Evolutionary conservation across 2,113 vertebrate species (phyloP), one percentile per base, ranked within the genome.

Genomic region (Phasianus colchicus): DNA sequence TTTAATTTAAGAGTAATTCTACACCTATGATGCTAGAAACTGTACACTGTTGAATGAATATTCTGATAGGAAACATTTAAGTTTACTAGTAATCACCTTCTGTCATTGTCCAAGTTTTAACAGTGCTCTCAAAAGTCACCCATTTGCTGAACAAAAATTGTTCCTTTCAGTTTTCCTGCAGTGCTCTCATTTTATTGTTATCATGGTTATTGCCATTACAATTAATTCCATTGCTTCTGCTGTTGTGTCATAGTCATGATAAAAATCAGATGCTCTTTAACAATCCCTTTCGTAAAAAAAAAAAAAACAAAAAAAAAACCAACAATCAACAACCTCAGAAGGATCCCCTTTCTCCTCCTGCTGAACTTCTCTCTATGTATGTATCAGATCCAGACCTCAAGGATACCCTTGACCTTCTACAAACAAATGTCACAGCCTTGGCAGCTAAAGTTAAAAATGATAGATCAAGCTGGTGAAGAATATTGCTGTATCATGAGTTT

Each of bases 221-320:
- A 89, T 89, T 95, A 92, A 70, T 86, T 70, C 79, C 67, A 85
- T 65, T 79, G 60, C 50, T 96, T 90, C 81, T 85, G 63, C 81
- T 83, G 61, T 69, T 95, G 43, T 92, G 69, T 61, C 87, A 79
- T 20, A 90, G 48, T 75, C 74, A 64, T 54, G 71, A 67, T 73
- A 92, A 88, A 95, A 94, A 84, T 72, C 50, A 83, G 36, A 67
- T 32, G 19, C 25, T 86, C 45, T 94, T 74, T 58, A 91, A 92
- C 69, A 83, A 77, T 38, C 9, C 38, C 38, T 38, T 38, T 38
- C 38, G 4, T 10, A 38, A 38, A 38, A 38, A 36, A n/a, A n/a
- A n/a, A 38, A 38, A 38, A 38, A n/a, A n/a, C n/a, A n/a, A n/a
- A 38, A 38, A 38, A 38, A 38, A 38, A 38, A 38, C 36, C 36